These are phyloP conservation scores for Rhinoraja longicauda DNA, from an alignment of 2,797 vertebrate genomes.

Conservation along the genomic window DNA sequence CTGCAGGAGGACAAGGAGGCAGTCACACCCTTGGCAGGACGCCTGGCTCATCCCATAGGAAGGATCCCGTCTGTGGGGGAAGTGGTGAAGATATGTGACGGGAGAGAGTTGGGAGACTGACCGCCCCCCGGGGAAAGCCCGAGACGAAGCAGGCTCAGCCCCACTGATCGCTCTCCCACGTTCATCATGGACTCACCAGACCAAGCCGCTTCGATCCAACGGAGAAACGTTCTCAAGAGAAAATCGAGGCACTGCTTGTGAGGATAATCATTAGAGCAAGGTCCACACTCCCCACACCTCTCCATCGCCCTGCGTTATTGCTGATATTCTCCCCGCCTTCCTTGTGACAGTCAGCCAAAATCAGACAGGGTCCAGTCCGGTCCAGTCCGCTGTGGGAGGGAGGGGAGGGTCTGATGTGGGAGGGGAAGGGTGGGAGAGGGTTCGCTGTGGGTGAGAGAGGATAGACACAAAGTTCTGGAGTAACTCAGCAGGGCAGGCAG, in stretches of 20 bases:
- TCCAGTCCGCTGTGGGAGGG: too few relatives aligned
- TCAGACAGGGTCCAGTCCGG: background rate
- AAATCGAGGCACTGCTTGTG: conserved; percentile 18
- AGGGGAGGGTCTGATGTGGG: too few relatives aligned
- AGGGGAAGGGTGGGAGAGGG: too few relatives aligned
- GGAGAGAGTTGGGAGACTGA: background rate
- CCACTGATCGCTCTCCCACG: background rate
- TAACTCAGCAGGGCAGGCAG: too few relatives aligned
- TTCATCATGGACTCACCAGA: background rate
- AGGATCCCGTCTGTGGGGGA: background rate
- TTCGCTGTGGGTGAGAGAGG: too few relatives aligned
- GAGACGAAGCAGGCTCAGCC: background rate
- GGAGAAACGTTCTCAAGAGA: background rate
- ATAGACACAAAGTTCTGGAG: too few relatives aligned
- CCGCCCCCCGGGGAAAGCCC: too few relatives aligned
- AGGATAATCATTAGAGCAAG: conserved; percentile 58
- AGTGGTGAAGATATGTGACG: background rate
- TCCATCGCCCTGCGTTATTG: background rate
- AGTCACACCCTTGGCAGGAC: background rate
- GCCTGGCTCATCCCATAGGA: background rate
- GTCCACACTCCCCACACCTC: conserved; percentile 39
- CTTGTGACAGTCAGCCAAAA: background rate
- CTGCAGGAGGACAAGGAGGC: background rate
- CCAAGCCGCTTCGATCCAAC: background rate
- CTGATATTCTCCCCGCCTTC: background rate